Base-by-base conservation (phyloP, 2,113 vertebrate genomes). In the Callithrix jacchus region DNA sequence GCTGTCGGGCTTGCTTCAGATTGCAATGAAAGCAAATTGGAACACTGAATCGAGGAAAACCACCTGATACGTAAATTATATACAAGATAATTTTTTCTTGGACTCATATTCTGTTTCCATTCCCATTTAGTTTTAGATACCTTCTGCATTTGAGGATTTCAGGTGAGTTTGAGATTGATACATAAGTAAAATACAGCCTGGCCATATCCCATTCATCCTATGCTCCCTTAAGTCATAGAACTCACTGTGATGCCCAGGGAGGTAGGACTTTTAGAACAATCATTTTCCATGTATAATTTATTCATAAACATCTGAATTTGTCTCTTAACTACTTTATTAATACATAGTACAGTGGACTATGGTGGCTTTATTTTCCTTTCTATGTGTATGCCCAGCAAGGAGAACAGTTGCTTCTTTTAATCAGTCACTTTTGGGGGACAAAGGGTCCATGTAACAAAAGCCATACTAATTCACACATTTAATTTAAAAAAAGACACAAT, bases 121-220 rank as follows among this genome's bases (percentile, higher is more conserved):
- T 94, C 56, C 80, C 37, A 61, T 80, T 92, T 89, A 97, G 94
- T 93, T 97, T 97, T 94, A 97, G 79, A 91, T 89, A 81, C 49
- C 84, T 94, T 97, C 89, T 96, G 95, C 89, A 64, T 97, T 85
- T 93, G 83, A 87, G 71, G 74, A 58, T 96, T 97, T 76, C 80
- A 89, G 91, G 58, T 89, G 89, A 97, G 74, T 93, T 87, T 87
- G 76, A 96, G 89, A 96, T 92, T 94, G 89, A 87, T 92, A 80
- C 52, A 92, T 84, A 97, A 96, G 94, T 97, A 95, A 97, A 97
- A 97, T 66, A 94, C 70, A 94, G 47, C 81, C 74, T 96, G 56
- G 77, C 49, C 82, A 49, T 61, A 54, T 89, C 47, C 35, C 80
- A 93, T 97, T 94, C 89, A 95, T 95, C 47, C 68, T 93, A 52